Evolutionary conservation across 1,140 invertebrate genomes (phyloP), one percentile per base, ranked within the genome.

Genomic region (Cydia pomonella): DNA sequence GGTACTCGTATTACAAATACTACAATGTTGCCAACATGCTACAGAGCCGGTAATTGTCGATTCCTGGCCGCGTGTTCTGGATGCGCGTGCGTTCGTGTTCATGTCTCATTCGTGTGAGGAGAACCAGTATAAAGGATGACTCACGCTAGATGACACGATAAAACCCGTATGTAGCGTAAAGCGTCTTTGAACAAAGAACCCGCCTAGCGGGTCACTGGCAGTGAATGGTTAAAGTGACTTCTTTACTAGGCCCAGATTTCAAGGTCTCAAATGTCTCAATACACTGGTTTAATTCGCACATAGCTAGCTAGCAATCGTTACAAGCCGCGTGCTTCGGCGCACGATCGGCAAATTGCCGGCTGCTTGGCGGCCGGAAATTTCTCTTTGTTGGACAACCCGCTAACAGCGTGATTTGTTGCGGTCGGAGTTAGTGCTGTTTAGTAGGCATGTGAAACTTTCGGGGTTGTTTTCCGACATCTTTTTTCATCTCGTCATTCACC

Each of bases 351-450:
- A 69, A 69, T 69, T 69, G 64, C 63, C 13, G 63, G 13, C 29
- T 69, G 13, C 33, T 69, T 69, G 64, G 64, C 64, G 27, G 53
- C 27, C 64, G n/a, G 29, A n/a, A 69, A 69, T 69, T 41, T 69
- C 64, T 69, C 29, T 38, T 69, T 69, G 27, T 41, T 41, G 29
- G 29, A 69, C 64, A 69, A 69, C 27, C n/a, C 29, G 64, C 29
- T 29, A 69, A 69, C 64, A 18, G 13, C 64, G 64, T 69, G 64
- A 41, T 69, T 69, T n/a, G 64, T 69, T 69, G 64, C 33, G 64
- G 64, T 38, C 25, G n/a, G 6, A 53, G 21, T 59, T 23, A 59
- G 53, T 59, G 53, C 53, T 12, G 53, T 59, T 59, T 59, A 59
- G 18, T 23, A 23, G n/a, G 7, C 9, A 23, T 50, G 47, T 18